Evolutionary conservation across 2,113 vertebrate species (phyloP), one percentile per base, ranked within the genome.

Genomic region (Pygoscelis antarcticus): DNA sequence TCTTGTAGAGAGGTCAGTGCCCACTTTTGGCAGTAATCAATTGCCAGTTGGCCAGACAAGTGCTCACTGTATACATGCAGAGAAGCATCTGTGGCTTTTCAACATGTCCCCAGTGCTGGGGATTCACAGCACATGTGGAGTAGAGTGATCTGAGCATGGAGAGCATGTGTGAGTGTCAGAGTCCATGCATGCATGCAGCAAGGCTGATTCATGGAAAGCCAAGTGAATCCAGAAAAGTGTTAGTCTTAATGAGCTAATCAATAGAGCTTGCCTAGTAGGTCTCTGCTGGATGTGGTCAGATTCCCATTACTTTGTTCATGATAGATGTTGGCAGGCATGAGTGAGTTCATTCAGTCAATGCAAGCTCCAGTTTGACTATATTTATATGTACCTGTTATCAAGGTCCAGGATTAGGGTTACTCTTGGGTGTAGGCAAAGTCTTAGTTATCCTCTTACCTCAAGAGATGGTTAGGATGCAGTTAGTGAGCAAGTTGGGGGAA

Each of bases 51-150:
- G 54, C 71, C 65, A 85, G 65, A 76, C 38, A 71, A 92, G 47
- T 70, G 76, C 83, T 70, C 58, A 30, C 44, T 89, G 80, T 58
- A 65, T 81, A 92, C 18, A 46, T 52, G 62, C 91, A 86, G 83
- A 72, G 80, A 92, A 94, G 80, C 78, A 79, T 85, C 65, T 87
- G 88, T 81, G 65, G 82, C 66, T 95, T 89, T 92, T 81, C 72
- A 93, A 65, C 32, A 21, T 86, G 29, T 80, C 58, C 54, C 58
- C 80, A 68, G 47, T 44, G 29, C 32, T 47, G 40, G 34, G 49
- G 44, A 52, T 72, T 91, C 58, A 47, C 5, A 21, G 34, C 80
- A 81, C 76, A 65, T 10, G 62, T 90, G 86, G 51, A 83, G 16
- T 27, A 72, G 62, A 46, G 47, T 82, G 83, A 72, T 76, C 47